Evolutionary conservation across 2,797 vertebrate genomes (phyloP).

Genomic region (Nyctibius grandis): DNA sequence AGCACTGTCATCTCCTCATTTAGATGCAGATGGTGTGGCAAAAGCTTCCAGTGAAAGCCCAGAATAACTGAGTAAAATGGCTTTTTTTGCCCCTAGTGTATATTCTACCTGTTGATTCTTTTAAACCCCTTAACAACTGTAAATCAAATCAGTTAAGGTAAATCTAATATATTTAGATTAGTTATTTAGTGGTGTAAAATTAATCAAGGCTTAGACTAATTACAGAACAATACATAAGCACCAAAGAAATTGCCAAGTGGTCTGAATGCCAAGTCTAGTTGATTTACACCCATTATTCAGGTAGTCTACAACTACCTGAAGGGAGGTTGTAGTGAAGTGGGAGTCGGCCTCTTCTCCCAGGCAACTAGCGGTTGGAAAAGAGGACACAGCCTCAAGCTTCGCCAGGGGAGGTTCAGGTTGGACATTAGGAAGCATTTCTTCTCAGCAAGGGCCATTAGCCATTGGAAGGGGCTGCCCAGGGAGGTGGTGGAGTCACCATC

Average conservation of each 20-base stretch:
- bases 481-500: too few relatives aligned
- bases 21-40: neutral
- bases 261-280: neutral
- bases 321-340: too few relatives aligned
- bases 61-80: neutral
- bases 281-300: neutral
- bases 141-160: neutral
- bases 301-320: too few relatives aligned
- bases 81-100: neutral
- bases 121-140: neutral
- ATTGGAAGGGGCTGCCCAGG: too few relatives aligned
- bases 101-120: neutral
- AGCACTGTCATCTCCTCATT: neutral
- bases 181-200: neutral
- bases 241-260: neutral
- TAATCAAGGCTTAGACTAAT: neutral
- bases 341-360: too few relatives aligned
- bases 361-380: too few relatives aligned
- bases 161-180: neutral
- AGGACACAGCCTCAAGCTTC: too few relatives aligned
- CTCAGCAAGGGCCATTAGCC: too few relatives aligned
- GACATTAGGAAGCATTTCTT: too few relatives aligned
- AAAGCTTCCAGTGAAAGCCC: neutral
- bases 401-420: too few relatives aligned
- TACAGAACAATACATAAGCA: neutral